A percentile compares a stretch with the other conserved stretches of the same genome.
These are phyloP conservation scores for Microplitis demolitor DNA, from an alignment of 1,140 invertebrate species.

Conservation along the genomic window DNA sequence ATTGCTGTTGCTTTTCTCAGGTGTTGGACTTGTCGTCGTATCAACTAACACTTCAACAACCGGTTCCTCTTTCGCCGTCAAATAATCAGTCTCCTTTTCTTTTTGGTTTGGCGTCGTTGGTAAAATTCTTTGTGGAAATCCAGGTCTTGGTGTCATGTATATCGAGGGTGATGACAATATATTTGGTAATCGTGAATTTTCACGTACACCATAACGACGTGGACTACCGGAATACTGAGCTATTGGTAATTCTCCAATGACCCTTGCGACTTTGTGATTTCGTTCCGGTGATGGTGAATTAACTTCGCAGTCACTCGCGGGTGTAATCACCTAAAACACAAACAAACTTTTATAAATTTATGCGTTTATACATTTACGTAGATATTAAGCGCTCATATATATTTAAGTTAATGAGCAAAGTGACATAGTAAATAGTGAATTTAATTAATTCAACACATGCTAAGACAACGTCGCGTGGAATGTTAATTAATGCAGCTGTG, in stretches of 20 bases:
- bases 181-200: slow-evolving; percentile 65
- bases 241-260: slow-evolving; percentile 87
- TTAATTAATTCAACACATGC: neutral
- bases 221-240: slow-evolving; percentile 92
- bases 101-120: slow-evolving; percentile 60
- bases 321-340: slow-evolving; percentile 56
- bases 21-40: neutral
- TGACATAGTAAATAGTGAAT: neutral
- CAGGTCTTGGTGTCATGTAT: slow-evolving; percentile 70
- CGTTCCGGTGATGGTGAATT: slow-evolving; percentile 61
- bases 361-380: neutral
- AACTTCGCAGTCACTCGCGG: slow-evolving; percentile 60
- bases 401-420: neutral
- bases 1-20: slow-evolving; percentile 10
- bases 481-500: neutral
- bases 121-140: slow-evolving; percentile 72
- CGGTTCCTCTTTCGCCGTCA: slow-evolving; percentile 17
- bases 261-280: slow-evolving; percentile 70
- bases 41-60: slow-evolving; percentile 14
- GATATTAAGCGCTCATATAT: neutral
- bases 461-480: neutral
- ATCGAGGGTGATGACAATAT: slow-evolving; percentile 69
- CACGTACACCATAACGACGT: slow-evolving; percentile 76
- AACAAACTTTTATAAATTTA: neutral
- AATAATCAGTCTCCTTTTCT: slow-evolving; percentile 47